phyloP scores from a whole-genome alignment of 2,113 vertebrate species.

The Sylvia atricapilla region DNA sequence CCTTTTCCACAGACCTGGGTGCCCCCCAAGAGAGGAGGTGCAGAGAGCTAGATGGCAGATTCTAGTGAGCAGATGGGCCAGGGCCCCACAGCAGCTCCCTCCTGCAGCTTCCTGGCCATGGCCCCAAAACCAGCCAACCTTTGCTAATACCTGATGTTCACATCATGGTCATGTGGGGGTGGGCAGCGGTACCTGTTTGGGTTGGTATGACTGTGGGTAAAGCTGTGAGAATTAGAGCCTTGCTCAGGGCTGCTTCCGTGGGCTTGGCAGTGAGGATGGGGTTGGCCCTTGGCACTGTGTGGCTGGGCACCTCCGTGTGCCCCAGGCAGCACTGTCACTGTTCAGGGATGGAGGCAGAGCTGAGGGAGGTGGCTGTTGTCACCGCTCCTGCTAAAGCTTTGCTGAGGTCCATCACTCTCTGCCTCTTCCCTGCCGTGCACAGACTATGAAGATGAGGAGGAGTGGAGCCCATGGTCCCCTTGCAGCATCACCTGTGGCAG shows the following conservation, averaged over 20 bases:
- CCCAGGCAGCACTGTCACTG: neutral
- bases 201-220: neutral
- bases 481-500: slow-evolving; percentile 84
- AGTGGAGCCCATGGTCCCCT: slow-evolving; percentile 90
- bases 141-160: neutral
- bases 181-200: neutral
- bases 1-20: neutral
- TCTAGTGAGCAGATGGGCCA: neutral
- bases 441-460: slow-evolving; percentile 82
- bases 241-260: neutral
- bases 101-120: neutral
- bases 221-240: neutral
- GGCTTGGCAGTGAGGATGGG: accelerated
- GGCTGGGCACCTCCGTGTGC: accelerated
- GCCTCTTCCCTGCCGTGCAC: slow-evolving; percentile 20
- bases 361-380: neutral
- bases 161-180: neutral
- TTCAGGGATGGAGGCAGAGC: neutral
- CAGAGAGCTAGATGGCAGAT: neutral
- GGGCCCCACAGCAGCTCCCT: neutral
- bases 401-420: neutral
- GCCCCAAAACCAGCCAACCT: neutral
- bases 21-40: neutral
- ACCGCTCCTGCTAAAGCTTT: neutral
- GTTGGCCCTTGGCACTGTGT: neutral